Evolutionary conservation across 2,113 vertebrate genomes (phyloP).

Genomic region (Cranoglanis bouderius): DNA sequence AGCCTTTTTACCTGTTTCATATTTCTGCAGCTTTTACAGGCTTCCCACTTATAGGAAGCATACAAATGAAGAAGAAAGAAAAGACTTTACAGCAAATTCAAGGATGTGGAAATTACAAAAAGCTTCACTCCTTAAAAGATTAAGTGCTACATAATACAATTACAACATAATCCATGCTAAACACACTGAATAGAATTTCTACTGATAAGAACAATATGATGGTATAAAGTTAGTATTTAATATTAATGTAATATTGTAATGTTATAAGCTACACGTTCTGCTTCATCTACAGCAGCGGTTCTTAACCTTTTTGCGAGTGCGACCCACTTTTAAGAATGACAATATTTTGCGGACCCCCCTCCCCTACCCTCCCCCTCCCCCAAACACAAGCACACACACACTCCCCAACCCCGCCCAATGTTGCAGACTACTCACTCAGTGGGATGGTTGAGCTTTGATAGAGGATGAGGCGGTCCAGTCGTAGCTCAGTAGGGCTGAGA

Average conservation of each 20-base stretch:
- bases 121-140: background rate
- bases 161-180: too few species aligned
- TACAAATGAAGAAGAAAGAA: background rate
- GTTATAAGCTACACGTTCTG: background rate
- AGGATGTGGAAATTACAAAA: background rate
- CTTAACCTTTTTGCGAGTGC: too few species aligned
- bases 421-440: too few species aligned
- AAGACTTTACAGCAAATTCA: background rate
- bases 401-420: too few species aligned
- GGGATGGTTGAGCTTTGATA: too few species aligned
- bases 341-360: too few species aligned
- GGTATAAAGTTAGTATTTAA: background rate
- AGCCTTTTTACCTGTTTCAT: background rate
- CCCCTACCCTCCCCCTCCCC: too few species aligned
- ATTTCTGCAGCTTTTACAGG: background rate
- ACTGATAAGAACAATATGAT: too few species aligned
- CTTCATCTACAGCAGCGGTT: background rate
- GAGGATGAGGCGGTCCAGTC: too few species aligned
- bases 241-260: background rate
- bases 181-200: background rate
- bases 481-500: too few species aligned
- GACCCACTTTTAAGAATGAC: too few species aligned
- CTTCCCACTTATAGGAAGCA: background rate
- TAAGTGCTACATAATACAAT: background rate
- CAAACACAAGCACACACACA: too few species aligned